These are phyloP conservation scores for Rhogogaster chlorosoma DNA, from an alignment of 2,888 invertebrate genomes.

Conservation along the genomic window DNA sequence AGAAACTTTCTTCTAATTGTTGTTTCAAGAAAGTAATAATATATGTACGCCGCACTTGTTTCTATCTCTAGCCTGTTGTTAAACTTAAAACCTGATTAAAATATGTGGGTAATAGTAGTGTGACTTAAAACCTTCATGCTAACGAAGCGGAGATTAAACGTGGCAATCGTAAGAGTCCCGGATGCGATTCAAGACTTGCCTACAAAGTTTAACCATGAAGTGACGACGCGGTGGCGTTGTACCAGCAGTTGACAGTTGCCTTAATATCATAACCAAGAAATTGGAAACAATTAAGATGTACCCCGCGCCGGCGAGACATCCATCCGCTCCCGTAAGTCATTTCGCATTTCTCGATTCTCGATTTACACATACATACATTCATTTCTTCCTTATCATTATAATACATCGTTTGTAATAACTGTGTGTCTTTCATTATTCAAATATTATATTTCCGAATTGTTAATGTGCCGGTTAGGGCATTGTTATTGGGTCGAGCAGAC, in stretches of 20 bases:
- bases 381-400: conserved; percentile 47
- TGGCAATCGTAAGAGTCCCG: conserved; percentile 57
- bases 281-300: conserved; percentile 81
- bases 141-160: conserved; percentile 57
- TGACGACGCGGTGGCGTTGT: conserved; percentile 60
- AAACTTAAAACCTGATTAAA: neutral
- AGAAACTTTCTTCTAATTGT: neutral
- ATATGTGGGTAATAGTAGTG: neutral
- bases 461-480: neutral
- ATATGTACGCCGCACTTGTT: neutral
- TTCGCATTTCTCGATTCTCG: neutral
- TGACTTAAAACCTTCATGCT: conserved; percentile 59
- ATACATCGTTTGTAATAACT: neutral
- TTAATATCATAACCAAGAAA: conserved; percentile 58
- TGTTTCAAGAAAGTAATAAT: neutral
- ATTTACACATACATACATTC: too few relatives aligned
- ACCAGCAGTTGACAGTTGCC: conserved; percentile 57
- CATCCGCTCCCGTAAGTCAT: conserved; percentile 86
- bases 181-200: conserved; percentile 58
- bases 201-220: conserved; percentile 65
- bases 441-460: neutral
- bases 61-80: neutral
- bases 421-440: neutral
- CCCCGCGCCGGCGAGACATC: conserved; percentile 88
- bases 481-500: neutral